phyloP scores from a whole-genome alignment of 2,797 vertebrate genomes.

The Halcyon smyrnensis region DNA sequence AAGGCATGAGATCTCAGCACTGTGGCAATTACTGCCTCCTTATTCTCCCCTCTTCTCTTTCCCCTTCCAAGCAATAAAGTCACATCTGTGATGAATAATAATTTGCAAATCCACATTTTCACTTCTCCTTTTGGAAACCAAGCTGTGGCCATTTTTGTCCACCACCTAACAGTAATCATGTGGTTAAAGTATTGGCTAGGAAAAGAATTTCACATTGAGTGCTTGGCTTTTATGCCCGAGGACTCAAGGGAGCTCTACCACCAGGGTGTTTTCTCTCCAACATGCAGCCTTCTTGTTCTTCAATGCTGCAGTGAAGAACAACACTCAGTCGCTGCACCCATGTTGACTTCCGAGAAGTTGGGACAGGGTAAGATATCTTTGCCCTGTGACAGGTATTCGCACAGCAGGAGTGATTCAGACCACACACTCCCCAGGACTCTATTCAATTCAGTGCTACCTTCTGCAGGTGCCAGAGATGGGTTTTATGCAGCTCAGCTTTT shows the following conservation, averaged over 20 bases:
- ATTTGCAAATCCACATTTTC: neutral
- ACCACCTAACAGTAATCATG: neutral
- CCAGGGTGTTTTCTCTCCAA: neutral
- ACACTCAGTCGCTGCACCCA: neutral
- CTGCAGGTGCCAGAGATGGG: neutral
- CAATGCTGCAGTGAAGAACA: neutral
- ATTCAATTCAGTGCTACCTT: neutral
- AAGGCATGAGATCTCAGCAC: neutral
- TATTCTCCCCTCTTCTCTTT: neutral
- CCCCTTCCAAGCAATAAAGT: neutral
- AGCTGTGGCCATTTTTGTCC: neutral
- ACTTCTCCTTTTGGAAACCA: neutral
- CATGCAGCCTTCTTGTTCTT: neutral
- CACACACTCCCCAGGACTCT: neutral
- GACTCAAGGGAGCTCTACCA: neutral
- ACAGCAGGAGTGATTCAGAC: fast-evolving
- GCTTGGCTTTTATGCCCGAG: neutral
- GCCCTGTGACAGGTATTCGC: neutral
- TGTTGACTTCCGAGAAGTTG: neutral
- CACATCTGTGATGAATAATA: neutral
- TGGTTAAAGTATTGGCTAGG: neutral
- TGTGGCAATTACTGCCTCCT: neutral
- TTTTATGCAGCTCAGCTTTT: neutral
- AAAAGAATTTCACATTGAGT: neutral
- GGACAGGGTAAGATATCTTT: neutral